Conservation (phyloP, 2,888 invertebrate species). For the Lamellibrachia columna region DNA sequence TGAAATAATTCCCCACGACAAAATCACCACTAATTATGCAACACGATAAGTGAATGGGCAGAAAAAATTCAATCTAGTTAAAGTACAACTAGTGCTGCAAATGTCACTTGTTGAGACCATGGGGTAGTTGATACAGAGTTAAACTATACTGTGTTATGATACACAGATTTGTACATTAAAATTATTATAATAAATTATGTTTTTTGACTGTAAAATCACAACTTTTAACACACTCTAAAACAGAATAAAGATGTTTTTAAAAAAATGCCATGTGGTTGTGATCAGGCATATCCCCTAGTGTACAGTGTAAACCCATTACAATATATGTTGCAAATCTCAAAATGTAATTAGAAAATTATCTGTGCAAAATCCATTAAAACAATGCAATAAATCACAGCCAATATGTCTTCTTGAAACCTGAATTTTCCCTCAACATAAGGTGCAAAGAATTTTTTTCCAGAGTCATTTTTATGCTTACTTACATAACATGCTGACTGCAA, state of each 20-base stretch:
- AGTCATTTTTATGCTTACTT: neutral
- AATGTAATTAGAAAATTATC: neutral
- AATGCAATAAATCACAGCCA: neutral
- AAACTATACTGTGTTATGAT: neutral
- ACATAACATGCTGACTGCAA: neutral
- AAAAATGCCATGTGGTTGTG: neutral
- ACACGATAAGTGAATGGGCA: neutral
- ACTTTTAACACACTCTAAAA: too few species aligned
- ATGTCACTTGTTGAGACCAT: neutral
- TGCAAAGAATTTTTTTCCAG: neutral
- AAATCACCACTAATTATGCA: neutral
- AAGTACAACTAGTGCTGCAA: neutral
- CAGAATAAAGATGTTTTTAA: neutral
- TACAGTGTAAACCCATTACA: neutral
- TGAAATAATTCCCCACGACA: neutral
- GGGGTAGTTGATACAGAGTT: neutral
- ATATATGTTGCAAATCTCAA: neutral
- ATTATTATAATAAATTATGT: too few species aligned
- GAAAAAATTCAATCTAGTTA: neutral
- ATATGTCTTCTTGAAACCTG: neutral
- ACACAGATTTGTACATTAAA: too few species aligned
- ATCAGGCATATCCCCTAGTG: neutral
- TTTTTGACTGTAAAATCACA: too few species aligned
- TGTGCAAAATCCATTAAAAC: neutral
- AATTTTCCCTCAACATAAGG: neutral